Conservation (phyloP, 2,113 vertebrate species). For the Zapornia atra region DNA sequence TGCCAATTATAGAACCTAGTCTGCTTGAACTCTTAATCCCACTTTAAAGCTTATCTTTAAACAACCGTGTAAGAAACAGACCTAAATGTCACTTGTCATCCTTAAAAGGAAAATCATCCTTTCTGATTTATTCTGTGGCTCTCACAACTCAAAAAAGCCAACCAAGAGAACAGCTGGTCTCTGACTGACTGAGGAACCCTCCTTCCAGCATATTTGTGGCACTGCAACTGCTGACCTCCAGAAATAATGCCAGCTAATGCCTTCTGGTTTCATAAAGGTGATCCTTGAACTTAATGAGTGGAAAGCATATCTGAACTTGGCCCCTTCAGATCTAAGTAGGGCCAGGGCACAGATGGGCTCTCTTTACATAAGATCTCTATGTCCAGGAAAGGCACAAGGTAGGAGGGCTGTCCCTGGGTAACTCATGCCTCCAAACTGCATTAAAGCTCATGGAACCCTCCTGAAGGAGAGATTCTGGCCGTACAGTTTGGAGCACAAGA, state of each 20-base stretch:
- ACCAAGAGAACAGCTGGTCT: background rate
- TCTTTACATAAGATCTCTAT: background rate
- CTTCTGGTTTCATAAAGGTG: background rate
- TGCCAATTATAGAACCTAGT: background rate
- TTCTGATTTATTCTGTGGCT: background rate
- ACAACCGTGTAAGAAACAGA: background rate
- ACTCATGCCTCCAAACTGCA: background rate
- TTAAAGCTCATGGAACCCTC: background rate
- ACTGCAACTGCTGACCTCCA: background rate
- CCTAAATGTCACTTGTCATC: background rate
- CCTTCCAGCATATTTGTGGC: background rate
- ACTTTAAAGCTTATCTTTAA: constrained; percentile 10
- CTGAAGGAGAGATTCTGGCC: background rate
- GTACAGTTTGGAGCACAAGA: background rate
- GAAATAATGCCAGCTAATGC: background rate
- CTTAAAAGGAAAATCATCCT: background rate
- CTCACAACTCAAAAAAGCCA: background rate
- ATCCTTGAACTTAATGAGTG: background rate
- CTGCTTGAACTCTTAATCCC: background rate
- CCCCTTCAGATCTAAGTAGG: background rate
- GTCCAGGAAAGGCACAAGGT: background rate
- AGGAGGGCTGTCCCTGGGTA: background rate
- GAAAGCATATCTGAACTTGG: background rate
- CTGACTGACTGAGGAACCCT: background rate
- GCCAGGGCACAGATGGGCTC: background rate